A percentile compares a stretch with the other conserved stretches of the same genome.
phyloP scores from a whole-genome alignment of 2,888 invertebrate genomes.

The Tiliacea aurago region DNA sequence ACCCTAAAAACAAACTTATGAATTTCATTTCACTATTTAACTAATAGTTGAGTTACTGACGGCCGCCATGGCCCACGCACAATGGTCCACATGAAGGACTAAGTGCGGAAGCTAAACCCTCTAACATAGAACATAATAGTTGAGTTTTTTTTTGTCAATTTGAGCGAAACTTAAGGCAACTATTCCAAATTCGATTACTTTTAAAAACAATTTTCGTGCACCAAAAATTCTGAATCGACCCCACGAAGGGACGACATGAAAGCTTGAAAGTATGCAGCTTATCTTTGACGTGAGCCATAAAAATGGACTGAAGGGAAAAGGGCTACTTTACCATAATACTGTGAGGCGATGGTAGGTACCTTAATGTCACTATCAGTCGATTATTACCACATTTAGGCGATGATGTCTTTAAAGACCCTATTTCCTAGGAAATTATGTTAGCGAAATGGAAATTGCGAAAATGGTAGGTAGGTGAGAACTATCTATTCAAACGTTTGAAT shows the following conservation, averaged over 20 bases:
- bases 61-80: too few species aligned
- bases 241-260: conserved; percentile 40
- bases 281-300: conserved; percentile 63
- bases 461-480: conserved; percentile 11
- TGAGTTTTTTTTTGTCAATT: not conserved
- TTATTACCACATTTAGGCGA: conserved; percentile 47
- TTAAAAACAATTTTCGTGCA: conserved; percentile 26
- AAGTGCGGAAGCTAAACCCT: too few species aligned
- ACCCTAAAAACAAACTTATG: not conserved
- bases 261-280: conserved; percentile 55
- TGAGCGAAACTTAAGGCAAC: not conserved
- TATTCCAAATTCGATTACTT: not conserved
- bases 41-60: too few species aligned
- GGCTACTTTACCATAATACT: conserved; percentile 56
- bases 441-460: conserved; percentile 46
- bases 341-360: conserved; percentile 44
- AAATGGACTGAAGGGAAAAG: conserved; percentile 62
- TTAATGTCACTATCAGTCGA: conserved; percentile 63
- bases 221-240: conserved; percentile 37
- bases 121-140: too few species aligned
- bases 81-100: too few species aligned
- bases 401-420: conserved; percentile 43
- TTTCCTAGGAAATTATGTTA: conserved; percentile 44
- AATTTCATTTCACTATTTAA: not conserved
- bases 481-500: conserved; percentile 5